Base-by-base conservation (phyloP, 2,888 invertebrate species). In the Drosophila atripex region DNA sequence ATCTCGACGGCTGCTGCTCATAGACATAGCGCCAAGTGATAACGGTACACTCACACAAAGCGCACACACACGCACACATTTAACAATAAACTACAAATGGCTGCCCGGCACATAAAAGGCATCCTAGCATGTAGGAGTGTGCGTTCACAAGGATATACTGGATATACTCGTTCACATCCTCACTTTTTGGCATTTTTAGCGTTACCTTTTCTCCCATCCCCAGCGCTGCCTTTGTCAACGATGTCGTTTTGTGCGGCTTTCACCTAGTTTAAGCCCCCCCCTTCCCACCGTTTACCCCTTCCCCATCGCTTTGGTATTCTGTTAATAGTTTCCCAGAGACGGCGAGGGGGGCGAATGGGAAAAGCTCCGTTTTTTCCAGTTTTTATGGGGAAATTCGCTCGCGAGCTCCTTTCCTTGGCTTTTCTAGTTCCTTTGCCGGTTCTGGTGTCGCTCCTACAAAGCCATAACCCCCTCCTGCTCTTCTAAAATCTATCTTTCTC, bases 11-110 rank as follows among this genome's bases (percentile, higher is more conserved):
- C 68, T 59, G 60, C 43, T 56, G 53, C 45, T 52, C 63, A 70
- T 52, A 52, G 53, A 66, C 53, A 55, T 60, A 57, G 51, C 45
- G 30, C 46, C 60, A 51, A 64, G 55, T 66, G 82, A 76, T 78
- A 77, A 76, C 59, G 53, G 64, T 51, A 25, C 49, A 69, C 63
- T 61, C 65, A 46, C 64, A 30, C 66, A 32, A 32, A 41, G 6
- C 50, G 14, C 21, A 16, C 41, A 7, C 35, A 41, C 3, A 16
- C 39, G n/a, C 39, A 57, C 58, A 23, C 14, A 25, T 45, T 14
- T 69, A 68, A 69, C 71, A 75, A 71, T 71, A 63, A 76, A 76
- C 84, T 80, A 79, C 76, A 84, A 84, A 84, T 84, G 71, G 77
- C 56, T 71, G 63, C 63, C 59, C 45, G 54, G 70, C 63, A 66